Evolutionary conservation across 2,888 invertebrate species (phyloP).

Genomic region (Rhagium mordax): DNA sequence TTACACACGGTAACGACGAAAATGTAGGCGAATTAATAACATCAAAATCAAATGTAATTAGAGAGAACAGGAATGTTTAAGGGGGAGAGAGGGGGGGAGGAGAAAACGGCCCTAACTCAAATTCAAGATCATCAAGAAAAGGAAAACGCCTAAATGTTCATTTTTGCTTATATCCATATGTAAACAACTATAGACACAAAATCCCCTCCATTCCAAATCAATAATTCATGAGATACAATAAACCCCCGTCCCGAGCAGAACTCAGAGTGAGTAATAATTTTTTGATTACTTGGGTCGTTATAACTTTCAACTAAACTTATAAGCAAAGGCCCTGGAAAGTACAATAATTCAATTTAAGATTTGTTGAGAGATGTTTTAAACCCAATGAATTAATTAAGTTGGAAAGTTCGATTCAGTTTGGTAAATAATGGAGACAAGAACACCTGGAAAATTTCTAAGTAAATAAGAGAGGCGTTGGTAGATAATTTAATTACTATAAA

Average conservation of each 20-base stretch:
- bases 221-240: neutral
- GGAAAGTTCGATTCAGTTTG: slow-evolving; percentile 26
- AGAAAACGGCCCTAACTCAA: too few relatives aligned
- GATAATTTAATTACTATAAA: neutral
- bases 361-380: slow-evolving; percentile 30
- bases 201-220: neutral
- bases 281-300: slow-evolving; percentile 9
- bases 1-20: too few relatives aligned
- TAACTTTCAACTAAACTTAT: slow-evolving; percentile 24
- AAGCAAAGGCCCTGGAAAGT: neutral
- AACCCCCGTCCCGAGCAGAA: neutral
- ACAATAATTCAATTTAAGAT: slow-evolving; percentile 35
- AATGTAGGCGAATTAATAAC: too few relatives aligned
- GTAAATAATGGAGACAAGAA: neutral
- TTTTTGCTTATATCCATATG: too few relatives aligned
- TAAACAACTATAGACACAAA: neutral
- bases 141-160: too few relatives aligned
- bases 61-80: too few relatives aligned
- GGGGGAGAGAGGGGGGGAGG: too few relatives aligned
- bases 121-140: too few relatives aligned
- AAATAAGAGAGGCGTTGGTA: neutral
- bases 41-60: too few relatives aligned
- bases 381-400: slow-evolving; percentile 32
- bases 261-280: slow-evolving; percentile 18
- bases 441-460: slow-evolving; percentile 4